Evolutionary conservation across 2,113 vertebrate genomes (phyloP), one percentile per base, ranked within the genome.

Genomic region (Gambusia holbrooki): DNA sequence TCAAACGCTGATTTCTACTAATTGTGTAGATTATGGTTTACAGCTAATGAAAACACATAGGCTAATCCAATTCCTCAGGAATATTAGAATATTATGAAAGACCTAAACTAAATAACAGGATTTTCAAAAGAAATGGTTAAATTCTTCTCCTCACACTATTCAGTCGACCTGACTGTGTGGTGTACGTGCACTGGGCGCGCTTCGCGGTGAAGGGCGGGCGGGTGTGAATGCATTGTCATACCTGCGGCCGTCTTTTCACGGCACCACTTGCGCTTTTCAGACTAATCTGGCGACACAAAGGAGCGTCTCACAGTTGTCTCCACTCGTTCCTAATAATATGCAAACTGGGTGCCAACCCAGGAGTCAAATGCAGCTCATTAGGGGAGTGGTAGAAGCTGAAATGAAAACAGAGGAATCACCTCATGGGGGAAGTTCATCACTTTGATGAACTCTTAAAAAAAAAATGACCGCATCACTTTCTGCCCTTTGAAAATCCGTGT

Each of bases 301-400:
- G 80, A 85, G 71, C 67, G 84, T 82, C 84, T 87, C 85, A 68
- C 88, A 60, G 83, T 82, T 76, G 88, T 84, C 88, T 79, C 83
- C 81, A 65, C 73, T 76, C 58, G 69, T 86, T 82, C 88, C 87
- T 88, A 93, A 89, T 91, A 80, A 89, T 87, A 93, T 94, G 92
- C 88, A 88, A 92, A 91, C 72, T 70, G 86, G 74, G 54, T 35
- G 64, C 63, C 74, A 30, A 28, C 62, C 69, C 85, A 40, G 60
- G 37, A 71, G 81, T 81, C 63, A 76, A 73, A 70, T 64, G 74
- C 71, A 63, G 62, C 72, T 76, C 72, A 27, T 66, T 68, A 61
- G 62, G 71, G 54, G 64, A 74, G 71, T 17, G 72, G 76, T 27
- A 0, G 75, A 48, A 70, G 48, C 29, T 19, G 74, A 42, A 73